Percentiles rank a stretch among this genome's conserved stretches.
Evolutionary conservation across 2,113 vertebrate genomes (phyloP).

Genomic region (Numenius arquata): DNA sequence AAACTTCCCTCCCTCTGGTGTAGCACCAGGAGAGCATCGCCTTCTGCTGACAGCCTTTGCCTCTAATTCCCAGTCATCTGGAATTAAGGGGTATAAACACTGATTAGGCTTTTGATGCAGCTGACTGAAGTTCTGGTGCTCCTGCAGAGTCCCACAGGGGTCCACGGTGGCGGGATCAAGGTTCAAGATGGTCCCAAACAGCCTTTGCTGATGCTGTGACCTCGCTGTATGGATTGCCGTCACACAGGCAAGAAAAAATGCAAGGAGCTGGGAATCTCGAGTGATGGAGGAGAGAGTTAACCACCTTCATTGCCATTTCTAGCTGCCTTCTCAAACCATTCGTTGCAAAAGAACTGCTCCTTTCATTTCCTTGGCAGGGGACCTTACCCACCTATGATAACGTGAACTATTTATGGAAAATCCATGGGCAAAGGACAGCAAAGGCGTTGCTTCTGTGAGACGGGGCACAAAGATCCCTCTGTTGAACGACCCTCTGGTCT

Average conservation of each 20-base stretch:
- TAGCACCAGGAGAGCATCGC: constrained; percentile 26
- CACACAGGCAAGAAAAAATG: neutral
- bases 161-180: neutral
- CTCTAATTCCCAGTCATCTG: constrained; percentile 22
- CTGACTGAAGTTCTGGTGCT: neutral
- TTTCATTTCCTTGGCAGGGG: constrained; percentile 22
- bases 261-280: neutral
- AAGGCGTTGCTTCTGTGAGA: neutral
- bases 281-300: neutral
- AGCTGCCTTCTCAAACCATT: neutral
- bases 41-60: neutral
- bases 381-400: neutral
- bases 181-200: neutral
- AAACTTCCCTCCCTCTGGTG: neutral
- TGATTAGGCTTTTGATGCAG: constrained; percentile 16
- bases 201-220: neutral
- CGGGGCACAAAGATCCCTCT: constrained; percentile 6
- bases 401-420: constrained; percentile 33
- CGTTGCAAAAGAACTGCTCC: neutral
- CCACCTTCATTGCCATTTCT: neutral
- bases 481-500: neutral
- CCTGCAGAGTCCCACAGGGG: neutral
- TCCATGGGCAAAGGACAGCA: neutral
- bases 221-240: neutral
- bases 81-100: neutral